Evolutionary conservation across 2,888 invertebrate species (phyloP), one percentile per base, ranked within the genome.

Genomic region (Buathra laborator): DNA sequence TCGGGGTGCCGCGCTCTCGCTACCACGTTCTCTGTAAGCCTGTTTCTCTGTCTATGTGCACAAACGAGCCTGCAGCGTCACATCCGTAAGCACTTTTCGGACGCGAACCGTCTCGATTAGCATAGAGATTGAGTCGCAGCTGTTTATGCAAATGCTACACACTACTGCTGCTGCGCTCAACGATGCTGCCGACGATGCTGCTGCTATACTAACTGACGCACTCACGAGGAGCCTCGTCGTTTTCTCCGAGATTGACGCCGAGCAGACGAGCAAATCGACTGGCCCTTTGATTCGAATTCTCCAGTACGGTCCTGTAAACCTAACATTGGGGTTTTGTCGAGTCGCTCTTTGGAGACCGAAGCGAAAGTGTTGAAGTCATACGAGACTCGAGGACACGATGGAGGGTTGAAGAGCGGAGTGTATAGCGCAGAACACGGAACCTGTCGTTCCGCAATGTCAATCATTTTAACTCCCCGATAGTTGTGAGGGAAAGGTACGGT

Each of bases 71-170:
- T 80, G 79, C 75, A 76, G 67, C 44, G 59, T 62, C 46, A 67
- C 76, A 79, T 68, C 72, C 37, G 87, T 85, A 83, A 86, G 90
- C 88, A 91, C 90, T 90, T 91, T 90, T 91, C 88, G 90, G 89
- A 90, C 87, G 89, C 86, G 89, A 93, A 92, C 90, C 83, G 89
- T 89, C 91, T 90, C 89, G 91, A 93, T 93, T 93, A 93, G 92
- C 93, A 93, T 93, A 93, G 93, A 93, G 90, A 93, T 93, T 93
- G 93, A 92, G 91, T 91, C 91, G 90, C 89, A 92, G 91, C 91
- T 93, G 93, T 92, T 93, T 93, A 93, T 93, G 93, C 91, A 93
- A 92, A 93, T 93, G 86, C 66, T 70, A 83, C 77, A 81, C 80
- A 86, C 85, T 86, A 84, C 86, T 75, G 78, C 70, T 82, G 70